phyloP scores from a whole-genome alignment of 2,113 vertebrate species.

The Pseudopipra pipra region DNA sequence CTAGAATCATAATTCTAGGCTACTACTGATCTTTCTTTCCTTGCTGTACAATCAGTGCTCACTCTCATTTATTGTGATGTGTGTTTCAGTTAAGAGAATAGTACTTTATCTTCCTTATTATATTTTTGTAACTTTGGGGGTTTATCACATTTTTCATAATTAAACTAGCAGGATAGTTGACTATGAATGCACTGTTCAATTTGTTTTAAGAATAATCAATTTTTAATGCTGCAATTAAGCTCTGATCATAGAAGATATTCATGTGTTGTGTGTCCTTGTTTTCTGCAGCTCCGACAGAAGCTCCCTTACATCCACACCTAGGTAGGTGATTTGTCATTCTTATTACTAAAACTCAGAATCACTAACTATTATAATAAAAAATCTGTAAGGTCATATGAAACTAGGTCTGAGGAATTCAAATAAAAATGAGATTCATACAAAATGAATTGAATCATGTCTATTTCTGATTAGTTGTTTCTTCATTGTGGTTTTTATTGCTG shows the following conservation, averaged over 20 bases:
- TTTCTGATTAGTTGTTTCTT: background rate
- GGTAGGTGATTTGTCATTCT: constrained; percentile 76
- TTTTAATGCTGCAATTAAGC: background rate
- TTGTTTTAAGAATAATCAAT: background rate
- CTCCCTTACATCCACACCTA: constrained; percentile 86
- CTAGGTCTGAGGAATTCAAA: background rate
- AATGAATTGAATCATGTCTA: background rate
- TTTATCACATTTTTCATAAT: background rate
- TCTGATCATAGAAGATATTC: background rate
- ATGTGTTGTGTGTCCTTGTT: constrained; percentile 26
- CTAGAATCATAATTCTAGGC: background rate
- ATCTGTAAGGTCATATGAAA: background rate
- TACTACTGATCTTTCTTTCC: background rate
- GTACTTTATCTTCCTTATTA: background rate
- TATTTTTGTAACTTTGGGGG: background rate
- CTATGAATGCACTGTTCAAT: background rate
- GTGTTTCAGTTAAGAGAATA: background rate
- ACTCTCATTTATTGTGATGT: background rate
- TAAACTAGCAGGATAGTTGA: background rate
- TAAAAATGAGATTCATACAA: background rate
- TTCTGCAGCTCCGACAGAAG: constrained; percentile 88
- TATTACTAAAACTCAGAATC: background rate
- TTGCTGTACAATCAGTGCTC: background rate
- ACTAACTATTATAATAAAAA: background rate
- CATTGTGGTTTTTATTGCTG: background rate